Conservation (phyloP, 2,113 vertebrate genomes). For the Alces alces region DNA sequence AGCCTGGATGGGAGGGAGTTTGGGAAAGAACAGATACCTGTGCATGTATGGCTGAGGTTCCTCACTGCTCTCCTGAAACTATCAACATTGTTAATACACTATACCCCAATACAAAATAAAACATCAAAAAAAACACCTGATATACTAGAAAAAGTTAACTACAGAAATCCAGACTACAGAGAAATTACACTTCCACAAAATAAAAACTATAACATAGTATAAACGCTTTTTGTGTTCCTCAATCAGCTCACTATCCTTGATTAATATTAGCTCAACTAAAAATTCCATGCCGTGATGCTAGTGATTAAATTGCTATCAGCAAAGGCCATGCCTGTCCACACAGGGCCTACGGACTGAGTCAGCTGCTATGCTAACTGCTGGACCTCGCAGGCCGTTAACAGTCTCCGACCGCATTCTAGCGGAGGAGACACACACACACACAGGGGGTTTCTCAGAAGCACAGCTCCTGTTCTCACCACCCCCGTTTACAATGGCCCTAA, state of each 20-base stretch:
- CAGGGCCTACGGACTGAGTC: neutral
- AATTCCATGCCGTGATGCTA: neutral
- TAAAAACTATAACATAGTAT: neutral
- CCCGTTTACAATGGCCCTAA: no score
- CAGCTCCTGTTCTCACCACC: neutral
- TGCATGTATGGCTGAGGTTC: neutral
- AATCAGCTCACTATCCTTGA: neutral
- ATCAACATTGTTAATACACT: neutral
- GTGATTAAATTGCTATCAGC: neutral
- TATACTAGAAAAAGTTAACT: neutral
- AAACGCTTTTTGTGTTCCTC: neutral
- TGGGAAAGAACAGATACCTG: rapidly evolving
- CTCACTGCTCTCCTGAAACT: neutral
- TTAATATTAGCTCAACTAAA: neutral
- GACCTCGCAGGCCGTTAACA: neutral
- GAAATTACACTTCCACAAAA: neutral
- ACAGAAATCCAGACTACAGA: neutral
- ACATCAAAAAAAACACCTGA: neutral
- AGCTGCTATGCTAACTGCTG: neutral
- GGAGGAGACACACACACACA: neutral
- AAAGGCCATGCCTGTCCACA: neutral
- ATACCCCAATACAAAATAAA: neutral
- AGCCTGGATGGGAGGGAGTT: neutral
- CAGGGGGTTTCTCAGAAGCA: neutral
- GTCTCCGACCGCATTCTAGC: neutral